These are phyloP conservation scores for Sylvietta virens DNA, from an alignment of 2,113 vertebrate genomes.

Conservation along the genomic window DNA sequence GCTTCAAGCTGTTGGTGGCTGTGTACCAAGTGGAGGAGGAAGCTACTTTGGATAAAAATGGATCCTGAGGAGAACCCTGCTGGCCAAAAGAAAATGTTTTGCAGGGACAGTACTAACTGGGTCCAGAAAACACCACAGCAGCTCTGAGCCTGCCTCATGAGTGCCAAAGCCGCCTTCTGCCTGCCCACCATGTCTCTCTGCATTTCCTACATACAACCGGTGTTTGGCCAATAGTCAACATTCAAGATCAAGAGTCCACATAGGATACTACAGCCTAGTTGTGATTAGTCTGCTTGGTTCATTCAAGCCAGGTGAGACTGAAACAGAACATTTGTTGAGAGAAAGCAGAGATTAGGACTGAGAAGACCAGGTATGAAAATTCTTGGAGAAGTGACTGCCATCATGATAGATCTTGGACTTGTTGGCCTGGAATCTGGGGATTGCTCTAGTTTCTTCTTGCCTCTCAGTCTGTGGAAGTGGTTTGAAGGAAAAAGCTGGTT, in stretches of 20 bases:
- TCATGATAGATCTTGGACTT: background rate
- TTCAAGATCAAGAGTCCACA: background rate
- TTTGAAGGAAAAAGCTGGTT: background rate
- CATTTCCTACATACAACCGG: background rate
- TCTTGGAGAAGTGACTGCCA: background rate
- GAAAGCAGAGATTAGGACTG: background rate
- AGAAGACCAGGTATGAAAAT: background rate
- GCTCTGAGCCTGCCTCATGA: background rate
- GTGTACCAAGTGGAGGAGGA: background rate
- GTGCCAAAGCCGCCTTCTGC: background rate
- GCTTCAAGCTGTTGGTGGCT: background rate
- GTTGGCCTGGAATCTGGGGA: background rate
- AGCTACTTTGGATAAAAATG: background rate
- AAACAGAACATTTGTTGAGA: background rate
- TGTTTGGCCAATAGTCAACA: background rate
- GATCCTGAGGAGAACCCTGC: background rate
- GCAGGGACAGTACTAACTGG: background rate
- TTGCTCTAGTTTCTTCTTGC: background rate
- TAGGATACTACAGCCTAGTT: background rate
- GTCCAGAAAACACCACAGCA: background rate
- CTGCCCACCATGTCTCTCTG: background rate
- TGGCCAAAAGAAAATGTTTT: background rate
- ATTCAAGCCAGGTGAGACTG: background rate
- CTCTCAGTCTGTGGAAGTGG: background rate
- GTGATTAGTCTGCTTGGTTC: background rate